Percentiles rank a stretch among this genome's conserved stretches.
These are phyloP conservation scores for Drosophila erecta DNA, from an alignment of 1,140 invertebrate species.

Conservation along the genomic window DNA sequence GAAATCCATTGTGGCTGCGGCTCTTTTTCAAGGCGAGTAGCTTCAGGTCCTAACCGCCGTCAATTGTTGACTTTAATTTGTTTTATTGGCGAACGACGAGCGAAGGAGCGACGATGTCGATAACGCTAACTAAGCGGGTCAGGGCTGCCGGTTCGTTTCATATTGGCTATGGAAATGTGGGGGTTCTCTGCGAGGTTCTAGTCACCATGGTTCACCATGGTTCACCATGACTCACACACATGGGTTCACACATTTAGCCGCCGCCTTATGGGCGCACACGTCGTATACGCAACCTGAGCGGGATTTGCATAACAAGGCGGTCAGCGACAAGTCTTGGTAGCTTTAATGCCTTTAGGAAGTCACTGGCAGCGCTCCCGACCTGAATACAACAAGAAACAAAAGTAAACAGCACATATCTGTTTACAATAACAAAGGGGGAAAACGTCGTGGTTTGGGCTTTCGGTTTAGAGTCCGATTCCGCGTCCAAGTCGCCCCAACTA, in stretches of 20 bases:
- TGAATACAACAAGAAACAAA: conserved; percentile 18
- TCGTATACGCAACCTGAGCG: conserved; percentile 77
- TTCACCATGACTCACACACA: background rate
- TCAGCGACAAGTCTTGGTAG: conserved; percentile 63
- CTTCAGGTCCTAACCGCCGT: conserved; percentile 80
- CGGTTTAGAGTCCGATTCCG: conserved; percentile 1
- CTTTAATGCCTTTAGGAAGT: conserved; percentile 82
- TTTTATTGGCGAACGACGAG: conserved; percentile 69
- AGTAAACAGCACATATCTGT: conserved; percentile 43
- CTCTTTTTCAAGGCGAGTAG: conserved; percentile 78
- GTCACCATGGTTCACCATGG: background rate
- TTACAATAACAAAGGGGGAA: conserved; percentile 64
- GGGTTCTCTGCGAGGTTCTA: conserved; percentile 2
- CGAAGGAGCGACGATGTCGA: conserved; percentile 56
- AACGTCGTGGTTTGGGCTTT: conserved; percentile 55
- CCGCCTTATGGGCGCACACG: conserved; percentile 60
- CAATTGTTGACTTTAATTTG: conserved; percentile 80
- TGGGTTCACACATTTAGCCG: conserved; percentile 47
- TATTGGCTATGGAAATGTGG: conserved; percentile 37
- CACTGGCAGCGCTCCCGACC: conserved; percentile 30
- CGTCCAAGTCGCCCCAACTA: conserved; percentile 35
- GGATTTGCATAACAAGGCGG: conserved; percentile 69
- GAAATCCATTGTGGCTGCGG: conserved; percentile 29
- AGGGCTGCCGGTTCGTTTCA: conserved; percentile 49
- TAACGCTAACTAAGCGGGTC: conserved; percentile 78